Percentiles rank a stretch among this genome's conserved stretches.
Conservation (phyloP, 2,888 invertebrate genomes). For the Athalia cordata region DNA sequence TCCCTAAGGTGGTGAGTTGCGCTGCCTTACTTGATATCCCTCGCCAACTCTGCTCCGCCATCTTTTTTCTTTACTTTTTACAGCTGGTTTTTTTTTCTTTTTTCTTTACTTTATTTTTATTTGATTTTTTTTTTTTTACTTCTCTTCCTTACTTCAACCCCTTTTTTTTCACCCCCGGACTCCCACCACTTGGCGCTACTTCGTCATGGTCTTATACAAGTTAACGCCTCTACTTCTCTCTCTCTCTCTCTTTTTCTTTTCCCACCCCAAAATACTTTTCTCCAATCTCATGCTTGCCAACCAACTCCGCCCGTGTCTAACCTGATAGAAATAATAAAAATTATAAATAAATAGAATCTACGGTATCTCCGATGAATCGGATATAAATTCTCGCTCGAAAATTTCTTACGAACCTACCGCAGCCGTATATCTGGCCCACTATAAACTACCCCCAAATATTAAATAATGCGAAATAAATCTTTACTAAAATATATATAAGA, state of each 20-base stretch:
- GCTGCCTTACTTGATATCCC: neutral
- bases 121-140: neutral
- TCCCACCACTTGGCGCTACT: neutral
- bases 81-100: neutral
- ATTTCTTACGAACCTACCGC: too few species aligned
- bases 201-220: constrained; percentile 1
- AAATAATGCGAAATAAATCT: too few species aligned
- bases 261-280: neutral
- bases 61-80: neutral
- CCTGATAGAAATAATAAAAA: too few species aligned
- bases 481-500: too few species aligned
- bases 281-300: neutral
- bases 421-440: too few species aligned
- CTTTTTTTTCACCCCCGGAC: neutral
- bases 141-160: neutral
- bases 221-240: neutral
- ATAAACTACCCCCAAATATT: too few species aligned
- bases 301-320: too few species aligned
- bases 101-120: neutral
- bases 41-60: neutral
- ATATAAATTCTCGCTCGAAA: too few species aligned
- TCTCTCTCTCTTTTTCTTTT: neutral
- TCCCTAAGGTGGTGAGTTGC: constrained; percentile 46
- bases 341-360: too few species aligned
- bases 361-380: too few species aligned